Base-by-base conservation (phyloP, 2,797 vertebrate species). In the Denticeps clupeoides region DNA sequence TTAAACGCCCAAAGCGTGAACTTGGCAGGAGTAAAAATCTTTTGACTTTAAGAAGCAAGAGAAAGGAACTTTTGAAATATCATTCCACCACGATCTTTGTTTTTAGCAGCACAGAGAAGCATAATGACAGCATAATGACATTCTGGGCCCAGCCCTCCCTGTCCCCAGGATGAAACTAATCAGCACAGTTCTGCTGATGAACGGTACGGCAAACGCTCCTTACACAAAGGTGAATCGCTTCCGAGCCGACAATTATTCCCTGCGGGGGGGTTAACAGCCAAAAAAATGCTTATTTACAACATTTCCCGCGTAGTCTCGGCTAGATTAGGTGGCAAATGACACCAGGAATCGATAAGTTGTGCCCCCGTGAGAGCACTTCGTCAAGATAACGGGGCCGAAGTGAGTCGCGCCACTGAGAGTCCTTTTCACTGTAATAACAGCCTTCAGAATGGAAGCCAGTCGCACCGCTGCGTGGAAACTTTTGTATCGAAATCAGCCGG, bases 231-330 rank as follows among this genome's bases (percentile, higher is more conserved):
- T 41, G 38, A 32, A 37, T 35, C 13, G 32, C 45, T 15, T 11
- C 41, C 55, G 45, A 53, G 53, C 38, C 32, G 44, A 25, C 24
- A 60, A 55, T 50, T 16, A 56, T 44, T 47, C 53, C 62, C 51
- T 12, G 12, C 26, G 19, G 55, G 51, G 23, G 18, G 47, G 54
- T 33, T 40, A 55, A 45, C 41, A 38, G 41, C 41, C 19, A 49
- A 43, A 53, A n/a, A 65, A 45, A 24, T 53, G 47, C 33, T 56
- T 64, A 60, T 60, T 55, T 59, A 51, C 54, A 56, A 44, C 27
- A 45, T 57, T 59, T 59, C 48, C 21, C 33, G 53, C 32, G 45
- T 59, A 45, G 51, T 52, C 58, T 46, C 49, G 16, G 45, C 37
- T 49, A 55, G 52, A 60, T 63, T 58, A 47, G 58, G 28, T 48